Evolutionary conservation across 2,888 invertebrate genomes (phyloP), one percentile per base, ranked within the genome.

Genomic region (Heliconius hortense): DNA sequence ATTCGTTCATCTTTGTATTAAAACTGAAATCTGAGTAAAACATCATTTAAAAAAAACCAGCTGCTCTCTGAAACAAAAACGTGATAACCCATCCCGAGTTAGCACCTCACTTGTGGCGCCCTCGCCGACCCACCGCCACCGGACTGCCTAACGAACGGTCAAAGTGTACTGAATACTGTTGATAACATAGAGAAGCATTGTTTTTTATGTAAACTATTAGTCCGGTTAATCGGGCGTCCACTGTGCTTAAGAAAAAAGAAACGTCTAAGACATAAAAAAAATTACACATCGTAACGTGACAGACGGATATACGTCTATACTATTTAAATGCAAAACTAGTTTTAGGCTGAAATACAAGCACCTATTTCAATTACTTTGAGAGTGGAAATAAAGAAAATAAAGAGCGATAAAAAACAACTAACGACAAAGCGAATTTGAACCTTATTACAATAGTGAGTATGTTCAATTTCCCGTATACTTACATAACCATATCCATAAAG

Each of bases 391-490:
- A 48, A 18, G 43, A 18, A 48, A 48, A 21, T 48, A 48, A 48
- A 48, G 48, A 48, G 48, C 48, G 18, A 48, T 21, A 48, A 56
- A 56, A 21, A 56, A 56, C 10, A 56, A n/a, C 18, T n/a, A n/a
- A 56, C 59, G 59, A 84, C 83, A 83, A 83, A 85, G 87, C 87
- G 85, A 89, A 56, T 88, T 85, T 86, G 82, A 86, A 88, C 85
- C 88, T 90, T 89, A 87, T 81, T 72, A 74, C 81, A 82, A 86
- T 88, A 91, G 87, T 91, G 93, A 93, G 92, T 92, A 92, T 91
- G 92, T 89, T 90, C 87, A 88, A 87, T 86, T 90, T 90, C 88
- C 90, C 92, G 92, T 92, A 92, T 92, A 92, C 92, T 90, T 90
- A 83, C 81, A 88, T 88, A 89, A 90, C 89, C 92, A 90, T 90